Evolutionary conservation across 2,888 invertebrate species (phyloP).

Genomic region (Limnephilus auricula): DNA sequence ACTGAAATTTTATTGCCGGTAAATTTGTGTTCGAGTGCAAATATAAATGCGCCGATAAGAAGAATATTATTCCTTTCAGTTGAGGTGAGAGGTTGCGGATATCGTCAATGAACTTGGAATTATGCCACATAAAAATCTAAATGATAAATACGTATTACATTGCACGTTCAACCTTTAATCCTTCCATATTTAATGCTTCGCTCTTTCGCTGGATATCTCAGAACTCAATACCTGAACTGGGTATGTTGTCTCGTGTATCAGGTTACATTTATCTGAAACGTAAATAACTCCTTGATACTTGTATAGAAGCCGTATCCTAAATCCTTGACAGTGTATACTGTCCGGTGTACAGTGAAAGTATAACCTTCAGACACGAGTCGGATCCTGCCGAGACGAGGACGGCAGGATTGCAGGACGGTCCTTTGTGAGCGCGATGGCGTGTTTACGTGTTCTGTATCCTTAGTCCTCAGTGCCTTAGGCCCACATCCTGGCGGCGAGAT

Average conservation of each 20-base stretch:
- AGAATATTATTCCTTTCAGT: too few species aligned
- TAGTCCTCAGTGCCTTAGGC: too few species aligned
- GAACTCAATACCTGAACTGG: not conserved
- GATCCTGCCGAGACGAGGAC: not conserved
- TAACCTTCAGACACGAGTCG: not conserved
- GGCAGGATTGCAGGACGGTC: not conserved
- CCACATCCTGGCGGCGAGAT: not conserved
- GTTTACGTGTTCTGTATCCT: not conserved
- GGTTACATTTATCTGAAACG: conserved; percentile 18
- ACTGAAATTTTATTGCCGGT: too few species aligned
- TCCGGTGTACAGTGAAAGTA: not conserved
- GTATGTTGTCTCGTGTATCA: not conserved
- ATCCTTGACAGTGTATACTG: not conserved
- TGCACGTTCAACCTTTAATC: too few species aligned
- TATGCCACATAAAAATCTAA: too few species aligned
- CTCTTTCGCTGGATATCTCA: too few species aligned
- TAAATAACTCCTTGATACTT: not conserved
- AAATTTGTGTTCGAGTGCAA: too few species aligned
- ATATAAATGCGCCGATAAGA: too few species aligned
- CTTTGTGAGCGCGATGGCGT: not conserved
- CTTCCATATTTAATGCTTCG: too few species aligned
- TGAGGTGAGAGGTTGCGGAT: too few species aligned
- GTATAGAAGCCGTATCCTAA: not conserved
- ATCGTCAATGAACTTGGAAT: too few species aligned
- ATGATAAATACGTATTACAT: too few species aligned